Percentiles rank a stretch among this genome's conserved stretches.
These are phyloP conservation scores for Lycorma delicatula DNA, from an alignment of 1,140 invertebrate genomes.

Conservation along the genomic window DNA sequence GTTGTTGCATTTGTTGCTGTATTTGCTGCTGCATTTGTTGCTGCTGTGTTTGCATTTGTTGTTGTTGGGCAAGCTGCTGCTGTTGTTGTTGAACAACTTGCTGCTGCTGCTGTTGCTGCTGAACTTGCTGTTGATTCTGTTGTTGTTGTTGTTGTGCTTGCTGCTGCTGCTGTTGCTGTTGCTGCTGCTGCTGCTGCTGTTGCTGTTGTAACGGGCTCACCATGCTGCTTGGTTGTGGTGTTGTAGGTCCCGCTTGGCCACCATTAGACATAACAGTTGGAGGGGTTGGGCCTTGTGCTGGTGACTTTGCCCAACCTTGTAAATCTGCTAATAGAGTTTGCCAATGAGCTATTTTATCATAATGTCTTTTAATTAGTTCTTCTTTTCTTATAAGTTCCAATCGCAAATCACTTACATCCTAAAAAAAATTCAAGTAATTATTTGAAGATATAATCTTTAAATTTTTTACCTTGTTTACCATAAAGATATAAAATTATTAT, in stretches of 20 bases:
- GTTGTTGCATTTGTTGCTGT: conserved; percentile 43
- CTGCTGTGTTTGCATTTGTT: conserved; percentile 30
- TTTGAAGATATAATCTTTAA: too few relatives aligned
- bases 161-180: conserved; percentile 10
- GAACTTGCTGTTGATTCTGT: background rate
- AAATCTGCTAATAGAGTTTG: conserved; percentile 73
- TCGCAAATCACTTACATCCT: conserved; percentile 76
- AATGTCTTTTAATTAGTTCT: conserved; percentile 75
- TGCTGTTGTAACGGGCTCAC: background rate
- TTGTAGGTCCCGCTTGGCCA: background rate
- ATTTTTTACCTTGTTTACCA: too few relatives aligned
- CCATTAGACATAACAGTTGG: conserved; percentile 8
- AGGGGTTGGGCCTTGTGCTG: conserved; percentile 16
- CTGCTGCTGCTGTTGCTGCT: conserved; percentile 22
- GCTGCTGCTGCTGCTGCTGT: conserved; percentile 14
- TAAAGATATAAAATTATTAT: too few relatives aligned
- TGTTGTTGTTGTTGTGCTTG: conserved; percentile 16
- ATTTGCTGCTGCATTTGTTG: conserved; percentile 37
- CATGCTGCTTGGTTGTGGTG: background rate
- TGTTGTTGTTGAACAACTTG: conserved; percentile 25
- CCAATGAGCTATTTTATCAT: conserved; percentile 85
- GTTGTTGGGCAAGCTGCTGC: conserved; percentile 24
- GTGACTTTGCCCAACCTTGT: conserved; percentile 42
- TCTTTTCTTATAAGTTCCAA: conserved; percentile 79
- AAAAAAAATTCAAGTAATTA: too few relatives aligned